phyloP scores from a whole-genome alignment of 2,888 invertebrate genomes.

The Hyposoter didymator region DNA sequence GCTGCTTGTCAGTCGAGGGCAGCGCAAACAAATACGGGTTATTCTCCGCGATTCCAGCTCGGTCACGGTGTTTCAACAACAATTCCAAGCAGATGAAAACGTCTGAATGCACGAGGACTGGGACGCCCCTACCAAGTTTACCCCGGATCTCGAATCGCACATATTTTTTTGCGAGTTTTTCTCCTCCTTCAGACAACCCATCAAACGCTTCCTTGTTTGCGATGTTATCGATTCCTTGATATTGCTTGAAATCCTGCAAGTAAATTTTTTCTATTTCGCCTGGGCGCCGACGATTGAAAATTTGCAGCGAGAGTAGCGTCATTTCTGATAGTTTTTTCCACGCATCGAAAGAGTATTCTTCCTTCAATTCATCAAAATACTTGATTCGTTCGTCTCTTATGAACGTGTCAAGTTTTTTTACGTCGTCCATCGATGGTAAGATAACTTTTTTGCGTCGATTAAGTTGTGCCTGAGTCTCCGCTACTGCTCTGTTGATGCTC shows the following conservation, averaged over 20 bases:
- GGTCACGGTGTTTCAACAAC: slow-evolving; percentile 12
- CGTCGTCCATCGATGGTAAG: slow-evolving; percentile 58
- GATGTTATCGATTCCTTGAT: slow-evolving; percentile 65
- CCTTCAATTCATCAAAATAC: slow-evolving; percentile 35
- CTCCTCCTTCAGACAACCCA: slow-evolving; percentile 52
- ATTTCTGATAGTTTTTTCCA: slow-evolving; percentile 68
- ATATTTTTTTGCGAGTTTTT: slow-evolving; percentile 66
- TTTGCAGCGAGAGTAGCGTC: slow-evolving; percentile 63
- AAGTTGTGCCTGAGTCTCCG: slow-evolving; percentile 50
- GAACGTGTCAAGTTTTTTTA: slow-evolving; percentile 51
- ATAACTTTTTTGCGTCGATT: slow-evolving; percentile 56
- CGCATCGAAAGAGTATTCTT: slow-evolving; percentile 23
- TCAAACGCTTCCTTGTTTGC: slow-evolving; percentile 62
- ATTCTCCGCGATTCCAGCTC: slow-evolving; percentile 43
- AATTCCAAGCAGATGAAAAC: slow-evolving; percentile 44
- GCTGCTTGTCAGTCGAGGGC: slow-evolving; percentile 30
- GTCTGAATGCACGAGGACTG: slow-evolving; percentile 59
- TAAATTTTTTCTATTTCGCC: slow-evolving; percentile 70
- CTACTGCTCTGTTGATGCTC: slow-evolving; percentile 54
- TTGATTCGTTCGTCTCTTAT: slow-evolving; percentile 24
- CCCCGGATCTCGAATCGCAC: slow-evolving; percentile 55
- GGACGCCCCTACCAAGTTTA: slow-evolving; percentile 57
- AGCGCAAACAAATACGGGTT: slow-evolving; percentile 68
- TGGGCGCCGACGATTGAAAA: slow-evolving; percentile 71
- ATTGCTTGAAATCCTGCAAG: slow-evolving; percentile 67